A percentile compares a stretch with the other conserved stretches of the same genome.
phyloP scores from a whole-genome alignment of 2,797 vertebrate genomes.

The Neosilurus mollespiculum region DNA sequence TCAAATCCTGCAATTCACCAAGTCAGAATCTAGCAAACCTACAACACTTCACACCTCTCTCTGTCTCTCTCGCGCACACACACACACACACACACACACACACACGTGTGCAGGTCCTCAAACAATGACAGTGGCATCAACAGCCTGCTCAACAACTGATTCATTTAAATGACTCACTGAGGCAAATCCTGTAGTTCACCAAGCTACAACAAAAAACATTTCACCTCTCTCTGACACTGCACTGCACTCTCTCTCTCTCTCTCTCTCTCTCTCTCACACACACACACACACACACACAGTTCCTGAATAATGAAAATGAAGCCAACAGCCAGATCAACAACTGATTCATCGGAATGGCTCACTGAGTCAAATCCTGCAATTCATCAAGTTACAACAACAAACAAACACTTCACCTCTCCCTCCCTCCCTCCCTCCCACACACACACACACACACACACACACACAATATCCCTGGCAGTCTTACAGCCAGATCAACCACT shows the following conservation, averaged over 20 bases:
- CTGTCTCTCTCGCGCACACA: too few relatives aligned
- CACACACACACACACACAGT: background rate
- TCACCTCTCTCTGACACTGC: too few relatives aligned
- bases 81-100: constrained; percentile 2
- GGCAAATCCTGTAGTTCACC: too few relatives aligned
- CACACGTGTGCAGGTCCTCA: background rate
- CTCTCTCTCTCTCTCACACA: background rate
- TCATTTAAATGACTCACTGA: too few relatives aligned
- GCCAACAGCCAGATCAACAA: background rate
- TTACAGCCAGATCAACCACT: background rate
- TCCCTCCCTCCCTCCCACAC: background rate
- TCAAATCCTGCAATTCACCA: constrained; percentile 16
- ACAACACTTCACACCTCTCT: background rate
- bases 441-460: background rate
- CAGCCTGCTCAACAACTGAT: too few relatives aligned
- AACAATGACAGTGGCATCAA: too few relatives aligned
- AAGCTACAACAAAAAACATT: too few relatives aligned
- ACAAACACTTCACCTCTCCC: background rate
- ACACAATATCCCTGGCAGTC: background rate
- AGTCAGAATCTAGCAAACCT: background rate
- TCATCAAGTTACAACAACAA: background rate
- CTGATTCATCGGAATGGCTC: background rate
- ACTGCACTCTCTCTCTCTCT: too few relatives aligned
- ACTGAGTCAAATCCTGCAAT: background rate
- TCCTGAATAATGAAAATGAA: background rate